Base-by-base conservation (phyloP, 2,888 invertebrate species). In the Tetragnatha montana region DNA sequence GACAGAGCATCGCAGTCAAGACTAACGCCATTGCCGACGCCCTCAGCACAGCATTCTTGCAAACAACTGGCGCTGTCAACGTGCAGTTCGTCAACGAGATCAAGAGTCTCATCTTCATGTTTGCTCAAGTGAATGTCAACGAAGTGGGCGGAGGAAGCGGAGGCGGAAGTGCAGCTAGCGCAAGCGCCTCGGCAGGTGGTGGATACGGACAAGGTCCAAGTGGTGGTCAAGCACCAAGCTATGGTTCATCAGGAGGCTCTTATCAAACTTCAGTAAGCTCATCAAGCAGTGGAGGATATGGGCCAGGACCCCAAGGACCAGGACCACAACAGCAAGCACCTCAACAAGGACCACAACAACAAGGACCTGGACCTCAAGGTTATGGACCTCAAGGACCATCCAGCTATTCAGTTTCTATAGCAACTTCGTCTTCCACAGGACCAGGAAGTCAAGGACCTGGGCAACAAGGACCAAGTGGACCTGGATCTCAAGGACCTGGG, bases 41-140 rank as follows among this genome's bases (percentile, higher is more conserved):
- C 21, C 8, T 83, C 10, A 60, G 51, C 3, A 2, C 75, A 12
- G 83, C 83, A 0, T 75, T 83, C 12, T 17, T 83, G 6, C 83
- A 83, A 19, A 75, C 83, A 35, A 83, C 83, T 8, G 83, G 83
- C 19, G 14, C 47, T n/a, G 68, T 69, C 10, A 75, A 83, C 35
- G 47, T 6, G 19, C 47, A 68, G 35, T 76, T 83, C 51, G 47
- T 83, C 17, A 75, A 68, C 10, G 83, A 83, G 47, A 83, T 83
- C 7, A 12, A 19, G 0, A 35, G 51, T 3, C 22, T 83, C 8
- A 12, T 83, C 47, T 17, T 14, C 8, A 83, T 83, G 83, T 75
- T 83, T 47, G 83, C 83, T 0, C 75, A 83, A 76, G 4, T 4
- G 4, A 35, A 35, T 35, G 35, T 35, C 2, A 35, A 35, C 35